These are phyloP conservation scores for Phyllotis vaccarum DNA, from an alignment of 2,797 vertebrate species.

Conservation along the genomic window DNA sequence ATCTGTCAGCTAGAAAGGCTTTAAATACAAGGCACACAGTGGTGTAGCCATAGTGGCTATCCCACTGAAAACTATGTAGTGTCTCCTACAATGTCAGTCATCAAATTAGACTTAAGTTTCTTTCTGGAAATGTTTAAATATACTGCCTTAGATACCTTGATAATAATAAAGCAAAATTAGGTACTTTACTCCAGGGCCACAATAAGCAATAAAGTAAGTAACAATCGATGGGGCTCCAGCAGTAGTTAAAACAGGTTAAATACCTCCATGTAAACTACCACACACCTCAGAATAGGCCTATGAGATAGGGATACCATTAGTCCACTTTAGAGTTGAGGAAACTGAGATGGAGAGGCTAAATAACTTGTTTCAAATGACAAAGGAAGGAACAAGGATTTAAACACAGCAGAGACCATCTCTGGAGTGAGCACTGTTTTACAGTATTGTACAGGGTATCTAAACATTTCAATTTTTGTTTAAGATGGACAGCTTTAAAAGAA, in stretches of 20 bases:
- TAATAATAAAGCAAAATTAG: constrained; percentile 39
- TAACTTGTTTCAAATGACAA: neutral
- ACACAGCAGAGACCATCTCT: neutral
- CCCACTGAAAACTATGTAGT: constrained; percentile 23
- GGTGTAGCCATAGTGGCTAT: neutral
- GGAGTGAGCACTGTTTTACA: neutral
- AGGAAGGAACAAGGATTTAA: neutral
- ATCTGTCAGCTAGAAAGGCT: neutral
- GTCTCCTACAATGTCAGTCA: neutral
- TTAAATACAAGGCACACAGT: neutral
- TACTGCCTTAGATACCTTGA: constrained; percentile 24
- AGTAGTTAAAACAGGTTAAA: neutral
- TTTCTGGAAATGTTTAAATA: constrained; percentile 50
- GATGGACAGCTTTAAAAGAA: neutral
- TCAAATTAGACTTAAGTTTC: neutral
- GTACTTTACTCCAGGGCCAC: constrained; percentile 1
- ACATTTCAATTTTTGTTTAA: constrained; percentile 8
- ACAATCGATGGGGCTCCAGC: neutral
- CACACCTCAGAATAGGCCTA: neutral
- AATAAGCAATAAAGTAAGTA: constrained; percentile 29
- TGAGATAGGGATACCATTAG: neutral
- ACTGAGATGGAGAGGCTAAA: neutral
- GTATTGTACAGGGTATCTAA: neutral
- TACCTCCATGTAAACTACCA: neutral
- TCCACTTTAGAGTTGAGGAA: neutral